Evolutionary conservation across 1,140 invertebrate genomes (phyloP), one percentile per base, ranked within the genome.

Genomic region (Sarcophaga peregrina): DNA sequence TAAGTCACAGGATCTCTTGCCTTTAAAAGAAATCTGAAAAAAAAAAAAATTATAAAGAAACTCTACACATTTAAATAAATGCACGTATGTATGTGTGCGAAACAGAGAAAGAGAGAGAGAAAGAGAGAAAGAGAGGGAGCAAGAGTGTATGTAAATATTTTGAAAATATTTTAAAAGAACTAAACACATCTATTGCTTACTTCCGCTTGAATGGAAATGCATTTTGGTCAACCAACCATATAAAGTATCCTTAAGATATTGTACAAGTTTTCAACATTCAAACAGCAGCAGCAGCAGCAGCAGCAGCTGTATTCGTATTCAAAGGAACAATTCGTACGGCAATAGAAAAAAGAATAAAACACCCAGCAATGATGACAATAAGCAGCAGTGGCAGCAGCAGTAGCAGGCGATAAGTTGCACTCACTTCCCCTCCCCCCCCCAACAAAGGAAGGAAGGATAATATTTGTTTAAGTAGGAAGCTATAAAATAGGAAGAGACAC

Each of bases 211-310:
- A 78, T 78, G 20, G 47, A 78, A 78, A 78, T 78, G 47, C 75
- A 78, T 50, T 78, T 78, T 78, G 75, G 75, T 78, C 75, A 78
- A 78, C 75, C 75, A 50, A 78, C n/a, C 75, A 78, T 78, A 78
- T 78, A 78, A 78, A 78, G 50, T 78, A 78, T 78, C 75, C 75
- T 50, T 78, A 78, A 78, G 75, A 50, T 78, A 78, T 37, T 78
- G 75, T 50, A 37, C 25, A 78, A 50, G 75, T 52, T 78, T 17
- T 68, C 1, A 37, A 20, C n/a, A 68, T 68, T 68, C n/a, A 58
- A 68, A 68, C 62, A n/a, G n/a, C 25, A 37, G 20, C 20, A 46
- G 46, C 7, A 76, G 45, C 62, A 8, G 62, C 62, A 68, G 25
- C 25, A 37, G 25, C 25, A 37, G 25, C 25, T 4, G 25, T 37